Conservation (phyloP, 1,140 invertebrate genomes). For the Phthorimaea operculella region DNA sequence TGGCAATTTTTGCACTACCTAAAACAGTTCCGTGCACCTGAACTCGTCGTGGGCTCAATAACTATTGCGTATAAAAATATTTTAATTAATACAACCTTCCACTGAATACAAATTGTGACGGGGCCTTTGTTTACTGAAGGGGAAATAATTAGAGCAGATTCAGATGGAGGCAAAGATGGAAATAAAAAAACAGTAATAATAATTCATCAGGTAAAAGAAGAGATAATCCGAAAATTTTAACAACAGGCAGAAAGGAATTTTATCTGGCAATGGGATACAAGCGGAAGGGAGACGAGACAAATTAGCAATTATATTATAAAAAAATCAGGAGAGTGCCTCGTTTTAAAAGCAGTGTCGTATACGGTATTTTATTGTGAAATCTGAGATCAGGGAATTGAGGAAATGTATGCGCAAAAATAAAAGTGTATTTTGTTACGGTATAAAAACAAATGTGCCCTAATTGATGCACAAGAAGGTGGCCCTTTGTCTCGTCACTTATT, state of each 20-base stretch:
- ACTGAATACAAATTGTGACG: constrained; percentile 5
- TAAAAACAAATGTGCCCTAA: too few species aligned
- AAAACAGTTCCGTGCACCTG: too few species aligned
- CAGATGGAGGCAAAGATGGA: constrained; percentile 37
- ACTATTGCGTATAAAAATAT: not conserved
- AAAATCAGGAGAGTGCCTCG: constrained; percentile 33
- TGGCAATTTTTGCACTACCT: too few species aligned
- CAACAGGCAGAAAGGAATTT: constrained; percentile 35
- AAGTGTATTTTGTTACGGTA: too few species aligned
- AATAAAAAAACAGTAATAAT: constrained; percentile 46
- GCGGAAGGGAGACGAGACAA: constrained; percentile 35
- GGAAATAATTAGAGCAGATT: constrained; percentile 61
- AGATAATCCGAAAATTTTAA: constrained; percentile 55
- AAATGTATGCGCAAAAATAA: not conserved
- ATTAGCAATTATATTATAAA: constrained; percentile 58
- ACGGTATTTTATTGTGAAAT: constrained; percentile 32
- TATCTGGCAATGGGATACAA: constrained; percentile 28
- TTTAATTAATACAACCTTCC: not conserved
- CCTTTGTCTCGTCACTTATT: too few species aligned
- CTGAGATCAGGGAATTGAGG: constrained; percentile 14
- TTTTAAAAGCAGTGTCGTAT: constrained; percentile 36
- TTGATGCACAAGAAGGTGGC: too few species aligned
- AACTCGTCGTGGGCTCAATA: too few species aligned
- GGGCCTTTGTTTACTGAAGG: constrained; percentile 53
- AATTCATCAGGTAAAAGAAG: constrained; percentile 54